Evolutionary conservation across 2,888 invertebrate species (phyloP).

Genomic region (Ptilodon capucinus): DNA sequence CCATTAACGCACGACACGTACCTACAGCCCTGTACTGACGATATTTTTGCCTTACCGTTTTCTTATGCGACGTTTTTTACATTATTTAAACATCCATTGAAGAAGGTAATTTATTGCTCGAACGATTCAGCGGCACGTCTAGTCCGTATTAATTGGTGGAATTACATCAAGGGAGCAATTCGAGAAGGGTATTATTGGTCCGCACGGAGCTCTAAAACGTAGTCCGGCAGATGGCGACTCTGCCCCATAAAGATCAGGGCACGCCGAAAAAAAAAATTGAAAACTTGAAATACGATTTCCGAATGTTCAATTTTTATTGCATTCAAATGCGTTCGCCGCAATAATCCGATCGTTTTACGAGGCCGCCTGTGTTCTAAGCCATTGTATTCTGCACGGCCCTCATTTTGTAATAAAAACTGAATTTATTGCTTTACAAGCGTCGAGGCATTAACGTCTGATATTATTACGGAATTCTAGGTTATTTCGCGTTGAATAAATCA

Average conservation of each 20-base stretch:
- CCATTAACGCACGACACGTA: slow-evolving; percentile 33
- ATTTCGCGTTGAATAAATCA: slow-evolving; percentile 39
- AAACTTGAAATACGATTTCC: slow-evolving; percentile 65
- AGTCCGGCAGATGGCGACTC: slow-evolving; percentile 46
- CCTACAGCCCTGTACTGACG: slow-evolving; percentile 2
- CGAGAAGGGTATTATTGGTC: slow-evolving; percentile 36
- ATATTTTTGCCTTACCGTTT: slow-evolving; percentile 11
- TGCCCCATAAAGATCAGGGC: slow-evolving; percentile 30
- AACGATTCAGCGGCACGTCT: slow-evolving; percentile 20
- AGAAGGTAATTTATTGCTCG: slow-evolving; percentile 16
- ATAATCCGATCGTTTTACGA: slow-evolving; percentile 69
- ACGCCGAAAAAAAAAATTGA: slow-evolving; percentile 39
- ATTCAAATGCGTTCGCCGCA: slow-evolving; percentile 64
- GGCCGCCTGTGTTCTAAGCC: slow-evolving; percentile 48
- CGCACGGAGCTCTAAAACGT: slow-evolving; percentile 36
- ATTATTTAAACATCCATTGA: not conserved
- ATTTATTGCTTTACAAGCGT: slow-evolving; percentile 44
- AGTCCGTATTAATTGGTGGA: slow-evolving; percentile 33
- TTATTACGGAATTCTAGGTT: slow-evolving; percentile 32
- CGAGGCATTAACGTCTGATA: slow-evolving; percentile 37
- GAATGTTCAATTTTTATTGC: slow-evolving; percentile 64
- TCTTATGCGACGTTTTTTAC: not conserved
- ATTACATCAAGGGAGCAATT: slow-evolving; percentile 40
- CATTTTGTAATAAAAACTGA: slow-evolving; percentile 40
- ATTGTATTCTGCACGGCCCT: slow-evolving; percentile 49